Evolutionary conservation across 2,113 vertebrate genomes (phyloP), one percentile per base, ranked within the genome.

Genomic region (Aspidoscelis tigris): DNA sequence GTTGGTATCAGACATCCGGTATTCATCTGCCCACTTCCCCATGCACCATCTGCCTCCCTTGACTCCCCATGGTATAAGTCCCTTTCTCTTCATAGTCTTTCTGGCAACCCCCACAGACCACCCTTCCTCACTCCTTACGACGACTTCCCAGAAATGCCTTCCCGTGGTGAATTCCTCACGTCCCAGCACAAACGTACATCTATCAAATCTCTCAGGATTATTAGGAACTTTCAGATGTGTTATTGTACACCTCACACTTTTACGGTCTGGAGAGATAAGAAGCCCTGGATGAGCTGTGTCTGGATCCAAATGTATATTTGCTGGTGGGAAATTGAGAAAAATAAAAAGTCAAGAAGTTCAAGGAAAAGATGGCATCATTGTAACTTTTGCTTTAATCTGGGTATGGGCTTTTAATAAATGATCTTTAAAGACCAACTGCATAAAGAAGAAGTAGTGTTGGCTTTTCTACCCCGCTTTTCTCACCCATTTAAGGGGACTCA

Each of bases 31-130:
- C 21, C 9, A 6, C 33, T 14, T 78, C 9, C 21, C 33, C 21
- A 64, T 3, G 43, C 39, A 39, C 58, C 76, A 78, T 58, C 65
- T 11, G 20, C 76, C 76, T 65, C 43, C 58, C 21, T 43, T 21
- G 12, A n/a, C 20, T 24, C 76, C 3, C 7, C 41, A 14, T 8
- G 1, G 1, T 9, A 78, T 2, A 2, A 1, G 1, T 3, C 55
- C 58, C 76, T 65, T 78, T 24, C 76, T 64, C 58, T 12, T 10
- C 58, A 78, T 20, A 64, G 76, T 65, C 58, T 65, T 65, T 1
- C 76, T 41, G 58, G 55, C 39, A 1, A 78, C 39, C 10, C 76
- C 76, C 33, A 78, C 18, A 12, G 39, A 20, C 58, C 76, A 78
- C 2, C 2, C 2, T 24, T 10, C 4, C 39, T 14, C 39, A 64